Percentiles rank a stretch among this genome's conserved stretches.
These are phyloP conservation scores for Gephyroberyx darwinii DNA, from an alignment of 2,797 vertebrate genomes.

Conservation along the genomic window DNA sequence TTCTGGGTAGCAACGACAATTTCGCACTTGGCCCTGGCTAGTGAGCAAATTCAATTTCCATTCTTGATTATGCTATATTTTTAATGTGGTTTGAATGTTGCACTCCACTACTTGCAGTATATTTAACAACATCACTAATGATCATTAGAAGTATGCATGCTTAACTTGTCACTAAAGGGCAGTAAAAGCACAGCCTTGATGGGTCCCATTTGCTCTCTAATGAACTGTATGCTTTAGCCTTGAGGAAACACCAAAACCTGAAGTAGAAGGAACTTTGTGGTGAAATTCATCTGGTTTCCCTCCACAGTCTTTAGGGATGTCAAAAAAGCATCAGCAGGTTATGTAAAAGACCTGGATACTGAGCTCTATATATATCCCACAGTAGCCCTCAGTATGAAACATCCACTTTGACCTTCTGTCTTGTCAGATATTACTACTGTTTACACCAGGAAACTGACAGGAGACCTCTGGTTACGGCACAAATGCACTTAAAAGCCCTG, in stretches of 20 bases:
- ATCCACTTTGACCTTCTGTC: constrained; percentile 81
- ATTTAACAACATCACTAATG: constrained; percentile 47
- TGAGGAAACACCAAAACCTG: constrained; percentile 42
- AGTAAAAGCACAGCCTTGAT: constrained; percentile 34
- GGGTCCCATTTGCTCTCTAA: constrained; percentile 35
- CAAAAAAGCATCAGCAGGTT: constrained; percentile 75
- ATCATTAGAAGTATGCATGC: constrained; percentile 32
- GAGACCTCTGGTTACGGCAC: constrained; percentile 71
- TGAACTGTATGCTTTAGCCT: constrained; percentile 15
- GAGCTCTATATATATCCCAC: constrained; percentile 73
- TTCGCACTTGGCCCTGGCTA: constrained; percentile 15
- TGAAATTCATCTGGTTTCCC: constrained; percentile 69
- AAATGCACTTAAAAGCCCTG: constrained; percentile 74
- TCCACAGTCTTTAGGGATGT: constrained; percentile 81
- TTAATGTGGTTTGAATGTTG: constrained; percentile 38
- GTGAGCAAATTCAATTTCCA: constrained; percentile 35
- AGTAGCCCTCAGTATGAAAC: constrained; percentile 74
- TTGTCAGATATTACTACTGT: constrained; percentile 73
- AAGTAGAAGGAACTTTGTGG: constrained; percentile 37
- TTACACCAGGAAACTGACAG: constrained; percentile 74
- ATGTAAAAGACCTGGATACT: constrained; percentile 73
- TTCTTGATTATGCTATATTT: constrained; percentile 27
- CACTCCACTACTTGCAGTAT: constrained; percentile 23
- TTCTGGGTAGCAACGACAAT: constrained; percentile 36
- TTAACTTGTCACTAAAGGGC: constrained; percentile 41